Evolutionary conservation across 1,140 invertebrate species (phyloP).

Genomic region (Megathymus violae): DNA sequence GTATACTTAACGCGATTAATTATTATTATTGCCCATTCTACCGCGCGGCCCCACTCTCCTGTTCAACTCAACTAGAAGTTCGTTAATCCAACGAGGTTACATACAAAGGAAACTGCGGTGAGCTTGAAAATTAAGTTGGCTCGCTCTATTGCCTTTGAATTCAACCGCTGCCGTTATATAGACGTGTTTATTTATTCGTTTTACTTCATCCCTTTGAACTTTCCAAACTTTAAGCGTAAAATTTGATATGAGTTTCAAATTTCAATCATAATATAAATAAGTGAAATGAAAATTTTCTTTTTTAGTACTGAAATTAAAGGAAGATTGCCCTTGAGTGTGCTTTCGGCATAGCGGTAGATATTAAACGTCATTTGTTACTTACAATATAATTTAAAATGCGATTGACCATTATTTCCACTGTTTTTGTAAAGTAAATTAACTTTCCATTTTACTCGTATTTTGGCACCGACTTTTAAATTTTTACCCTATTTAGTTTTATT

Average conservation of each 20-base stretch:
- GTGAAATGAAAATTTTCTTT: no score
- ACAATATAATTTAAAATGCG: no score
- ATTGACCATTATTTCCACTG: no score
- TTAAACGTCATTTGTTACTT: no score
- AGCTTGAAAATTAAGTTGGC: constrained; percentile 79
- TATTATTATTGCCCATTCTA: constrained; percentile 34
- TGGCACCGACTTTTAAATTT: no score
- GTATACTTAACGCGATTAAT: constrained; percentile 32
- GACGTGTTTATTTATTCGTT: constrained; percentile 31
- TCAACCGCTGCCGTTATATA: constrained; percentile 50
- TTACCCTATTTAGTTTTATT: no score
- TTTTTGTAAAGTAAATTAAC: no score
- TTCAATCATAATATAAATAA: constrained; percentile 8
- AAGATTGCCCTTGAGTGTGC: no score
- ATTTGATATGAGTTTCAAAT: constrained; percentile 21
- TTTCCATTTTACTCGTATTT: no score
- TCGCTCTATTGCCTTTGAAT: constrained; percentile 76
- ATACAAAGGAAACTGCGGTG: constrained; percentile 75
- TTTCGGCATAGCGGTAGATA: no score
- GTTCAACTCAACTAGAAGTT: constrained; percentile 62
- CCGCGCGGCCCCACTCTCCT: constrained; percentile 28
- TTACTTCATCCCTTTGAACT: constrained; percentile 23
- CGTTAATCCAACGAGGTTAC: constrained; percentile 63
- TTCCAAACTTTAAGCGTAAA: constrained; percentile 23
- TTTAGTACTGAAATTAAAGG: no score